phyloP scores from a whole-genome alignment of 2,888 invertebrate genomes.

The Heliconius sara region DNA sequence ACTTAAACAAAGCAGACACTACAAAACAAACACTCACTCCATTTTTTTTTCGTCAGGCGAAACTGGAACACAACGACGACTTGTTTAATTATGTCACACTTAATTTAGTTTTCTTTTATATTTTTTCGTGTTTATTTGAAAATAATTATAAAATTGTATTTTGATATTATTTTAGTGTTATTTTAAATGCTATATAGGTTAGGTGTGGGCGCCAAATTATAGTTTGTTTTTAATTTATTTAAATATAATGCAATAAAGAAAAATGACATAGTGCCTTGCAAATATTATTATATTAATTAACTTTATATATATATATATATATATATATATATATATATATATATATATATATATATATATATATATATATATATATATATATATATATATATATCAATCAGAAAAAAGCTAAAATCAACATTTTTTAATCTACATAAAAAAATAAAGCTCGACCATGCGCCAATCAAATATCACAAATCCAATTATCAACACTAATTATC shows the following conservation, averaged over 20 bases:
- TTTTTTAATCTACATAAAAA: slow-evolving; percentile 31
- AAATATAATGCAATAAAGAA: neutral
- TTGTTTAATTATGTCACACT: slow-evolving; percentile 33
- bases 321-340: too few relatives aligned
- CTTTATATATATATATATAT: neutral
- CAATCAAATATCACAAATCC: slow-evolving; percentile 49
- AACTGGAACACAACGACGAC: slow-evolving; percentile 29
- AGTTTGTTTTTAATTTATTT: neutral
- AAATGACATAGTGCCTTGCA: neutral
- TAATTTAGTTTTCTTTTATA: slow-evolving; percentile 25
- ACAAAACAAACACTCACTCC: slow-evolving; percentile 28
- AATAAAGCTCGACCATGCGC: slow-evolving; percentile 37
- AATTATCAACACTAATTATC: slow-evolving; percentile 49
- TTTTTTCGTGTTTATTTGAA: neutral
- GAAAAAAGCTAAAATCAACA: slow-evolving; percentile 14
- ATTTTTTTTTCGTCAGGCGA: slow-evolving; percentile 30
- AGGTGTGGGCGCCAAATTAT: neutral
- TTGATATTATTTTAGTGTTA: neutral
- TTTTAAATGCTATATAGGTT: neutral
- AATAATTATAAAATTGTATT: neutral
- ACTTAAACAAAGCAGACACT: slow-evolving; percentile 30
- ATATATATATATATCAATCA: neutral
- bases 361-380: too few relatives aligned
- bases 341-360: too few relatives aligned
- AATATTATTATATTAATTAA: neutral